Base-by-base conservation (phyloP, 1,140 invertebrate genomes). In the Euwallacea fornicatus region DNA sequence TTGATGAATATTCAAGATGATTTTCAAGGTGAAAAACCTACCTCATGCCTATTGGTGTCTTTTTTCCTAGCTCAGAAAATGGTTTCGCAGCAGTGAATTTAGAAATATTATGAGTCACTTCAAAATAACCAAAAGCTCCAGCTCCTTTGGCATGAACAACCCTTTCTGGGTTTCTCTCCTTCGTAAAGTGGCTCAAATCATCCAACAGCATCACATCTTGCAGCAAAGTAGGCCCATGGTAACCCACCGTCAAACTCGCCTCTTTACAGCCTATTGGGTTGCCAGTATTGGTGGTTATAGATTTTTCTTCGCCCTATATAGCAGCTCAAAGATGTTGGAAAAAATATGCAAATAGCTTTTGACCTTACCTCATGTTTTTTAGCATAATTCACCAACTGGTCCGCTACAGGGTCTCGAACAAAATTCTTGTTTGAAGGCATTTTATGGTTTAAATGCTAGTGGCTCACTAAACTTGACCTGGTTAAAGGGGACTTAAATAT, bases 71-170 rank as follows among this genome's bases (percentile, higher is more conserved):
- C 56, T 86, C 82, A 74, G 89, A 87, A 82, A 97, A 94, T 0
- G 94, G 83, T 71, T 89, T 89, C 0, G 95, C 94, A 77, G 93
- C 93, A 74, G 85, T 87, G 76, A 94, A 96, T 73, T 89, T 85
- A 2, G 86, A 86, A 43, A 95, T 93, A 77, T 95, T 91, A 78
- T 95, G 88, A 0, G 92, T 96, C 0, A 92, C 88, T 82, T 98
- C 95, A 81, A 98, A 97, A 79, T 97, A 97, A 2, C 97, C 97
- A 84, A 98, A 98, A 11, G 97, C 97, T 76, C 96, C 96, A 65
- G 93, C 94, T 77, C 97, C 97, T 84, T 98, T 98, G 0, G 97
- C 97, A 83, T 99, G 97, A 0, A 98, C 97, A 0, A 98, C 97
- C 78, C 97, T 87, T 82, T 99, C 97, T 0, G 97, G 97, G 76